A percentile compares a stretch with the other conserved stretches of the same genome.
Conservation (phyloP, 2,888 invertebrate species). For the Dicyrtoma fusca region DNA sequence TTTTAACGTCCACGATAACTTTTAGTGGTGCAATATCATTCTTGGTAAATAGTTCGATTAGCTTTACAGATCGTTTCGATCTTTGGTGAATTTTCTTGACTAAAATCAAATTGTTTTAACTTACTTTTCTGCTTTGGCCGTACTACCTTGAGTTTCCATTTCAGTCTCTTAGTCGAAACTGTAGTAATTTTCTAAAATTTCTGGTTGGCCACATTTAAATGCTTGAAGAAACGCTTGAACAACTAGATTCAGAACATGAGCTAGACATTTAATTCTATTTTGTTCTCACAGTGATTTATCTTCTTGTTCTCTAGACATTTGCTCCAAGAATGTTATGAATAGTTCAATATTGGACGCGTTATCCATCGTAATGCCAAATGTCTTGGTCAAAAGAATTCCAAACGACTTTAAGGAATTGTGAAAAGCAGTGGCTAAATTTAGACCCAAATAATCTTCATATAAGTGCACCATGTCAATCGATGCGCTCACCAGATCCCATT, state of each 20-base stretch:
- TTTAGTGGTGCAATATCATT: background rate
- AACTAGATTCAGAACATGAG: slow-evolving; percentile 13
- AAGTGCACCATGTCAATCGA: background rate
- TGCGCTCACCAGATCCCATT: background rate
- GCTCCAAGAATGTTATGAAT: background rate
- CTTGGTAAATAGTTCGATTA: background rate
- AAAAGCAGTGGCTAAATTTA: background rate
- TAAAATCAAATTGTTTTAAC: no score
- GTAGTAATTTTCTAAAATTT: background rate
- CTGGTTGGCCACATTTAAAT: background rate
- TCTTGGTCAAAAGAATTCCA: background rate
- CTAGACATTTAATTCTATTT: background rate
- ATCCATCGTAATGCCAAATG: background rate
- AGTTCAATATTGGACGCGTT: slow-evolving; percentile 3
- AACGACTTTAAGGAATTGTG: background rate
- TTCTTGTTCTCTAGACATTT: background rate
- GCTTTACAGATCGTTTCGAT: background rate
- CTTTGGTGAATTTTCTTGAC: background rate
- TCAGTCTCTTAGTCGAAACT: background rate
- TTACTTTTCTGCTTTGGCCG: background rate
- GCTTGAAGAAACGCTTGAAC: background rate
- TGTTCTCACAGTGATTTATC: no score
- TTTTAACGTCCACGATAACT: background rate
- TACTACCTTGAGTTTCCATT: background rate
- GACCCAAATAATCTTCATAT: background rate